Evolutionary conservation across 2,113 vertebrate species (phyloP).

Genomic region (Psittacus erithacus): DNA sequence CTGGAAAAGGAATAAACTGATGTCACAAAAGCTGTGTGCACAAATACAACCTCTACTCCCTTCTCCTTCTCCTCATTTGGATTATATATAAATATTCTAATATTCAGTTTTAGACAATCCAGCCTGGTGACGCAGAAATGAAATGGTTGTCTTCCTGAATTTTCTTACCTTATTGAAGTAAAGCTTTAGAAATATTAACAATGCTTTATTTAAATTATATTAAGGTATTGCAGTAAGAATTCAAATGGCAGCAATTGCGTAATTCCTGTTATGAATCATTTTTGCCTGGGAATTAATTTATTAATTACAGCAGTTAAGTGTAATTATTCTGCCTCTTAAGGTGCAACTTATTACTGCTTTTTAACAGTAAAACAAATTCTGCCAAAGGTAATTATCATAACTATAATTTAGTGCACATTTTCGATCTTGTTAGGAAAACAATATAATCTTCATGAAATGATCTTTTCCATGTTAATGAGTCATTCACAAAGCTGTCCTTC

Average conservation of each 20-base stretch:
- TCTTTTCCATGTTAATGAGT: conserved; percentile 65
- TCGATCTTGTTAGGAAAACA: conserved; percentile 63
- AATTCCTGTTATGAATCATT: conserved; percentile 68
- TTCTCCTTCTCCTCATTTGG: not conserved
- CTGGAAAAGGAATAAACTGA: not conserved
- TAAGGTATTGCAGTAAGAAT: conserved; percentile 12
- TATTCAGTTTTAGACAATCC: not conserved
- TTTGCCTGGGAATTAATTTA: conserved; percentile 74
- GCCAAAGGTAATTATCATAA: conserved; percentile 73
- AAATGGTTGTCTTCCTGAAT: not conserved
- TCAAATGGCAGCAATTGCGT: conserved; percentile 60
- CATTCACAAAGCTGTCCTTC: conserved; percentile 54
- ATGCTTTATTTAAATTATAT: conserved; percentile 26
- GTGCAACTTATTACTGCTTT: conserved; percentile 72
- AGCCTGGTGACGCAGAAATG: not conserved
- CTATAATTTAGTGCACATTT: conserved; percentile 70
- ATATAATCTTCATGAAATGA: conserved; percentile 61
- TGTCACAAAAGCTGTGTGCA: not conserved
- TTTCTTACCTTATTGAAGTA: not conserved
- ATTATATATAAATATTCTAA: not conserved
- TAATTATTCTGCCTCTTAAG: conserved; percentile 76
- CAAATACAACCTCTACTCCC: not conserved
- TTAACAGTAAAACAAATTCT: conserved; percentile 68
- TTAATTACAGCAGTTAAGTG: conserved; percentile 76
- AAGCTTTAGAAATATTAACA: conserved; percentile 28